Percentiles rank a stretch among this genome's conserved stretches.
Evolutionary conservation across 2,113 vertebrate species (phyloP).

Genomic region (Xyliphius kryptos): DNA sequence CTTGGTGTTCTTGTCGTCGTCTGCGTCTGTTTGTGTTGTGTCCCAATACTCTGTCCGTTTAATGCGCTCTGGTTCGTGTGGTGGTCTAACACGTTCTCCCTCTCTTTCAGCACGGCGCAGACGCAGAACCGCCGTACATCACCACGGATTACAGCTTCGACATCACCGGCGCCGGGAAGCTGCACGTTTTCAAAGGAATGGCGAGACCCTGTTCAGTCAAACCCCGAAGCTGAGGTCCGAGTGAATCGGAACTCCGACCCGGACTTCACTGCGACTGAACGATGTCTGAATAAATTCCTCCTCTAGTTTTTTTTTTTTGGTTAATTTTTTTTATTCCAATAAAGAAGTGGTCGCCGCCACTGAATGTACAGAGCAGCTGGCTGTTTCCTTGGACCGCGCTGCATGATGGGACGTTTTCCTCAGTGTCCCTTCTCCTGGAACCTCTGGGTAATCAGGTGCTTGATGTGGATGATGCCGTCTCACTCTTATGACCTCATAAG

Average conservation of each 20-base stretch:
- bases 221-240: conserved; percentile 23
- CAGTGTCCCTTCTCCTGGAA: background rate
- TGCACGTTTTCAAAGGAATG: conserved; percentile 66
- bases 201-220: conserved; percentile 44
- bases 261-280: background rate
- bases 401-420: background rate
- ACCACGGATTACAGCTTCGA: conserved; percentile 82
- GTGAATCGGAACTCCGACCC: background rate
- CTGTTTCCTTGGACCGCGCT: background rate
- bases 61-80: too few species aligned
- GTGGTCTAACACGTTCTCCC: background rate
- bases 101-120: conserved; percentile 60
- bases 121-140: conserved; percentile 78
- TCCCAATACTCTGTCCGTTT: too few species aligned
- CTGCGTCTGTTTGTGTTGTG: too few species aligned
- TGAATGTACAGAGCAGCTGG: background rate
- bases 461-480: too few species aligned
- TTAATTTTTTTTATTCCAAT: background rate
- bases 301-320: background rate
- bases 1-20: too few species aligned
- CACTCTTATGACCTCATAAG: too few species aligned
- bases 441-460: background rate
- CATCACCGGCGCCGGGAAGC: conserved; percentile 74
- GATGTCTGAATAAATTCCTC: background rate
- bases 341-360: background rate